Base-by-base conservation (phyloP, 2,113 vertebrate genomes). In the Donacobius atricapilla region DNA sequence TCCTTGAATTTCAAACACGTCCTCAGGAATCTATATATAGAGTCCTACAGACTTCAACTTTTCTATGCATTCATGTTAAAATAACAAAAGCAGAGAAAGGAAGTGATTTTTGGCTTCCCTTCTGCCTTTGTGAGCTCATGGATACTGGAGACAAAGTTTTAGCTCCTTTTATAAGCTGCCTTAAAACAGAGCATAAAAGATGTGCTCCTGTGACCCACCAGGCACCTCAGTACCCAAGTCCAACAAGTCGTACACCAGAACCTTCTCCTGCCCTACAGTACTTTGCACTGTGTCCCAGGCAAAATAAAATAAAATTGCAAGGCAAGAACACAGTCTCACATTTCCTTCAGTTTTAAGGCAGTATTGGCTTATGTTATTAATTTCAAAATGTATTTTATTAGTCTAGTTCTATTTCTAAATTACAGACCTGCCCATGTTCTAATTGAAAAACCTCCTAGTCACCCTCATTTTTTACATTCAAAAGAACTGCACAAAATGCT, bases 61-160 rank as follows among this genome's bases (percentile, higher is more conserved):
- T 96, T 95, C 48, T 88, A 64, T 18, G 28, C n/a, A 19, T 58
- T 73, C 66, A n/a, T 53, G 47, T 54, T 93, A 82, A 95, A 93
- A 90, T 50, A 95, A 94, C 78, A 92, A 88, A 90, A 64, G 42
- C 51, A 92, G 50, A 30, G 77, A 81, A 65, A 42, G 81, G 83
- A 96, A 94, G 89, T 94, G 91, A 82, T 76, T 95, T 70, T 79
- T 94, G 70, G 84, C 91, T 86, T 94, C 47, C 58, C 78, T 86
- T 79, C 84, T 85, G 78, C 91, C 84, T 91, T 69, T 78, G 95
- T 73, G 93, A 97, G 92, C 57, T 66, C 66, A 35, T 20, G 71
- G 33, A 58, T 25, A 30, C 12, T 76, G 50, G 11, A 82, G 57
- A 57, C n/a, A 71, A 73, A 58, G 70, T 65, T 25, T 50, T 0